Evolutionary conservation across 2,113 vertebrate genomes (phyloP).

Genomic region (Sisor rabdophorus): DNA sequence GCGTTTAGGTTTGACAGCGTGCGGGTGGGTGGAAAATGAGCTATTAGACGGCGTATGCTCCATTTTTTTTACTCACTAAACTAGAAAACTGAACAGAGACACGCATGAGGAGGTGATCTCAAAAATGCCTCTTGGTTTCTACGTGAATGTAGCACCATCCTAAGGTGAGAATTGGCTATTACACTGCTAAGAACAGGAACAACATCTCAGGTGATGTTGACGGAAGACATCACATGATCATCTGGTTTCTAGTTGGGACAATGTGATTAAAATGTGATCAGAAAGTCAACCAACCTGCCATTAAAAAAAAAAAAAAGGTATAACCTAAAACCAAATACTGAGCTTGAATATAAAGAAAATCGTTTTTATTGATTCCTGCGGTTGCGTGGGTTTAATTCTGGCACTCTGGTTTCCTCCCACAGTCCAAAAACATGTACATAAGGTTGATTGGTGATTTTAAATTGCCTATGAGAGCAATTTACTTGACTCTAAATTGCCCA

Average conservation of each 20-base stretch:
- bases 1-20: slow-evolving; percentile 13
- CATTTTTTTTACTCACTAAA: not conserved
- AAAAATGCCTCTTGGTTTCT: not conserved
- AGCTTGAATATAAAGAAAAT: too few species aligned
- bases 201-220: not conserved
- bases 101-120: not conserved
- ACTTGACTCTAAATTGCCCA: too few species aligned
- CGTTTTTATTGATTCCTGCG: too few species aligned
- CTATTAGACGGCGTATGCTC: not conserved
- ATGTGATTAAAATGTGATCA: not conserved
- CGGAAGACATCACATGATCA: not conserved
- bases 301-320: too few species aligned
- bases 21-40: slow-evolving; percentile 20
- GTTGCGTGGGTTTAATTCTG: too few species aligned
- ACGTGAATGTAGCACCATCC: slow-evolving; percentile 7
- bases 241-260: not conserved
- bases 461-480: too few species aligned
- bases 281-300: not conserved
- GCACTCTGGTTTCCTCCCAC: too few species aligned
- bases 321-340: too few species aligned
- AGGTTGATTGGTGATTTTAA: too few species aligned
- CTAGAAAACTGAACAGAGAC: not conserved
- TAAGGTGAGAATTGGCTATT: not conserved
- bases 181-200: not conserved
- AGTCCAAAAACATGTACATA: too few species aligned